Evolutionary conservation across 1,140 invertebrate genomes (phyloP), one percentile per base, ranked within the genome.

Genomic region (Drosophila chauvacae): DNA sequence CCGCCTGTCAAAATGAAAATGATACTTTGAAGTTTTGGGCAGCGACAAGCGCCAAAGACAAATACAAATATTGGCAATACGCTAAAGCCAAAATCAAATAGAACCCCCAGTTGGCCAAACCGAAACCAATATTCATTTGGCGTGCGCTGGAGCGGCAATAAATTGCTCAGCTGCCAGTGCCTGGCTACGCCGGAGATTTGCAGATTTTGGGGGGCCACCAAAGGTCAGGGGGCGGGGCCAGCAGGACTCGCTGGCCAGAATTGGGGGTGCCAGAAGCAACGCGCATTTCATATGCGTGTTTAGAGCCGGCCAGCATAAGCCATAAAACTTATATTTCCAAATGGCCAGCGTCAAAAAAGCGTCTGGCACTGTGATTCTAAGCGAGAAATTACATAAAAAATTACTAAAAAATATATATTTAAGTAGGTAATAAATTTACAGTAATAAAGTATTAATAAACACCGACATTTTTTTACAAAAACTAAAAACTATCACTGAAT

Each of bases 21-120:
- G 80, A 78, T 90, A 71, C 84, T 88, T 80, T 87, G 63, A 80
- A 78, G 77, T 79, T 84, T 69, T 37, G 69, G 72, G 51, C 68
- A 64, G 55, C 75, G 80, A 79, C 80, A 79, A 70, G 56, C 60
- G 70, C 66, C 83, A 73, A 87, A 86, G 57, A 73, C 84, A 80
- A 87, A 77, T 76, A 87, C 84, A 88, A 88, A 88, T 88, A 88
- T 88, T 88, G 84, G 85, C 85, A 83, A 90, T 87, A 83, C 80
- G 71, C 71, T 80, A 78, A 87, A 78, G 80, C 83, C 80, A 82
- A 87, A 87, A 87, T 86, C 83, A 82, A 86, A 86, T 88, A 88
- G 84, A 72, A 58, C 23, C 61, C 61, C 73, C 60, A 59, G 71
- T 76, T 64, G 76, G 76, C 66, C 75, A 78, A 70, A 77, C 64